Evolutionary conservation across 2,888 invertebrate genomes (phyloP), one percentile per base, ranked within the genome.

Genomic region (Mystacides longicornis): DNA sequence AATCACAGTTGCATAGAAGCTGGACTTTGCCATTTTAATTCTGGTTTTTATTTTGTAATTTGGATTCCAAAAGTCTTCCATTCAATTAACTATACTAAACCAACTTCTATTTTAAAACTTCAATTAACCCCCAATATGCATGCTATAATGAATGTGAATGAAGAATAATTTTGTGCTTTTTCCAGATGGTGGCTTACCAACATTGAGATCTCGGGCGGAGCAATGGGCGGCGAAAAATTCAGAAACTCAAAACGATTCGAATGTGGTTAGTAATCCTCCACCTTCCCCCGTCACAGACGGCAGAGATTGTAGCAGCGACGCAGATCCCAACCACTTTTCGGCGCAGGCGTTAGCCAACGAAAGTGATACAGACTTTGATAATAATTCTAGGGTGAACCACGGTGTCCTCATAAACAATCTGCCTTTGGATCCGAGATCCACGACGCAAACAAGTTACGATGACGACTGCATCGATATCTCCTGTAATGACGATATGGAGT

Each of bases 251-350:
- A 71, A 70, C 7, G 70, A 71, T 63, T 67, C 69, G 1, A 76
- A 78, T 60, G 77, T 77, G 50, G 77, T 80, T 31, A 82, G 81
- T 1, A 89, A 89, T 73, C 89, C 89, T 47, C 89, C 89, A 11
- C 89, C 89, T 3, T 89, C 89, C 22, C 89, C 89, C 0, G 89
- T 84, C 27, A 88, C 86, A 0, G 86, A 86, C 68, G 82, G 83
- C 16, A 81, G 81, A 56, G 82, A 81, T 45, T 76, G 81, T 65
- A 85, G 83, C 62, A 82, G 82, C 55, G 86, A 85, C 65, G 80
- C 81, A n/a, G 81, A 79, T 67, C 72, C 73, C 0, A 74, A 73
- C 55, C 68, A 57, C 23, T 57, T 57, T 27, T 33, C 52, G 65
- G 59, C 63, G 61, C 60, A 57, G 64, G 49, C 54, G 64, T 14